Evolutionary conservation across 64 coral and sea anemone genomes (phyloP), one percentile per base, ranked within the genome.

Genomic region (Anthopleura sola): DNA sequence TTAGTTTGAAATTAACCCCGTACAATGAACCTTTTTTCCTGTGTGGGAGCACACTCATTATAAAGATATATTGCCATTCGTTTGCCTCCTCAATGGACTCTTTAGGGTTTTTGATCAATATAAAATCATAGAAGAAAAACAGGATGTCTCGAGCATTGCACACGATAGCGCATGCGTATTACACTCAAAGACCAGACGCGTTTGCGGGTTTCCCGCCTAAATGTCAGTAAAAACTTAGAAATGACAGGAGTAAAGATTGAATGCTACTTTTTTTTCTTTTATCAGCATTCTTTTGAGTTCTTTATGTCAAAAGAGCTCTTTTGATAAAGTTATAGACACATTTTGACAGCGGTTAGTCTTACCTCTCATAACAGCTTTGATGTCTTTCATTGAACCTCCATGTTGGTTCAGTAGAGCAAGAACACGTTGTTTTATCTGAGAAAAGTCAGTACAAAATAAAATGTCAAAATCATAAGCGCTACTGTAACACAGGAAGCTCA

Each of bases 371-470:
- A 99, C 88, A 48, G 93, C 84, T 84, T 86, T 94, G 51, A 99
- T 99, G 50, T 99, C 97, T 49, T 99, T 99, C 89, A 99, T 91
- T 39, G 90, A 94, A 17, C 97, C 97, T n/a, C 97, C 97, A 74
- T 99, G 97, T 92, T 99, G 97, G 81, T 99, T 99, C 21, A 99
- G 55, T 46, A 99, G 80, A 40, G 97, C 90, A 24, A 94, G 90
- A 16, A 99, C 97, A 2, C 90, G 87, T 36, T 91, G 90, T 87
- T 94, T 94, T 49, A 94, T 88, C 92, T 99, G 36, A 37, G 24
- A 66, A 21, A 31, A 34, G 8, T 79, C 36, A 85, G 40, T 5
- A 23, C 29, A 29, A 75, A 29, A 68, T 29, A 19, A 24, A n/a
- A 44, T 8, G 40, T 44, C 40, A 44, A 44, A 44, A 44, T 44